Percentiles rank a stretch among this genome's conserved stretches.
Conservation (phyloP, 2,113 vertebrate genomes). For the Aix galericulata region DNA sequence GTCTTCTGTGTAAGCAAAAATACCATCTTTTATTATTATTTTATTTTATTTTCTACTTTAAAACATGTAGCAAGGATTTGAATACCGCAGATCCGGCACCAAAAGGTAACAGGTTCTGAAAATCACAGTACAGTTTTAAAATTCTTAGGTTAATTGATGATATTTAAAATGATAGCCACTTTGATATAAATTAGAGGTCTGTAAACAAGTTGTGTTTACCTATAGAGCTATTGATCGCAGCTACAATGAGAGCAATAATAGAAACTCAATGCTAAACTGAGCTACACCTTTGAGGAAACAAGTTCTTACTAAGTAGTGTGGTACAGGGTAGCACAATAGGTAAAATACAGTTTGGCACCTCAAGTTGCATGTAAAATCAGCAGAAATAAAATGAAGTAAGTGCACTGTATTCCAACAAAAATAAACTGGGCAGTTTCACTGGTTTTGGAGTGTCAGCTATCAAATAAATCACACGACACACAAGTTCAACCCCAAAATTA, state of each 20-base stretch:
- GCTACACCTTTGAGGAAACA: constrained; percentile 76
- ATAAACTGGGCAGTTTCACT: constrained; percentile 64
- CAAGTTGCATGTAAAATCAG: constrained; percentile 74
- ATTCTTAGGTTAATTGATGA: constrained; percentile 77
- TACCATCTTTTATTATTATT: constrained; percentile 70
- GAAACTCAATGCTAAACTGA: constrained; percentile 76
- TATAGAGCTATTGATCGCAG: constrained; percentile 76
- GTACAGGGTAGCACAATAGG: constrained; percentile 71
- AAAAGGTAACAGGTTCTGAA: constrained; percentile 83
- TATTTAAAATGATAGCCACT: constrained; percentile 84
- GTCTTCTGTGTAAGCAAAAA: constrained; percentile 82
- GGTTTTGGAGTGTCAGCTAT: constrained; percentile 68
- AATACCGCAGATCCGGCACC: constrained; percentile 79
- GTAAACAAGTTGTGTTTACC: constrained; percentile 77
- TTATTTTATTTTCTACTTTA: constrained; percentile 72
- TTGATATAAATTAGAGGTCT: constrained; percentile 82
- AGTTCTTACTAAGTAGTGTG: constrained; percentile 72
- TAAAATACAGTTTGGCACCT: constrained; percentile 80
- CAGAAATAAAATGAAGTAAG: constrained; percentile 68
- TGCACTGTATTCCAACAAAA: constrained; percentile 72
- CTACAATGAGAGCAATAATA: constrained; percentile 77
- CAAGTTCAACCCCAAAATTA: constrained; percentile 73
- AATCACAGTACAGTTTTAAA: constrained; percentile 85
- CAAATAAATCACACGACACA: constrained; percentile 75
- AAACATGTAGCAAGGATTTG: constrained; percentile 82